Evolutionary conservation across 2,888 invertebrate species (phyloP), one percentile per base, ranked within the genome.

Genomic region (Clunio marinus): DNA sequence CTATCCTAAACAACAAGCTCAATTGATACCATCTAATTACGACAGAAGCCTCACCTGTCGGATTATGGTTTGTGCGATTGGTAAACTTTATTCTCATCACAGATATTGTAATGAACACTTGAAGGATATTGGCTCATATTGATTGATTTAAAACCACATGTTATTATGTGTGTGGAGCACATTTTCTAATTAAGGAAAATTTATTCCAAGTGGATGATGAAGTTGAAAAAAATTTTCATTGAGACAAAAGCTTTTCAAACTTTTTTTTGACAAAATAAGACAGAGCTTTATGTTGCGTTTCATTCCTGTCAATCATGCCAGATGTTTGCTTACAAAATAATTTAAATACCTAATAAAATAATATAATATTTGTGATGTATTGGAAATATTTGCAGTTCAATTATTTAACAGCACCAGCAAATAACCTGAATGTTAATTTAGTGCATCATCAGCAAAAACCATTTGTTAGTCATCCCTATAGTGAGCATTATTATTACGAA

Each of bases 371-470:
- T 51, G 51, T 51, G 51, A 51, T 63, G 37, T 60, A 37, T 37
- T 62, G 41, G 22, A 41, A 46, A 27, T 37, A 41, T 45, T 35
- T 66, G 66, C 66, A 66, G 66, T 66, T 66, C 66, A 66, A 66
- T 66, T 66, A 66, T 66, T 24, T 66, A 66, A 66, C 55, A 66
- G 66, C 66, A 66, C 66, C 66, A 66, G 55, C 66, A 20, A 66
- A 66, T 66, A 66, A 66, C 55, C 32, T 66, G 46, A 66, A 66
- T 66, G 66, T 66, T 55, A 66, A 66, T 55, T 32, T 66, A 66
- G 66, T 66, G 66, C 51, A 66, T 51, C 66, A 66, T n/a, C 66
- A 55, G 37, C 51, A 66, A 55, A 66, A 46, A 22, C 55, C 63
- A 25, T 63, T 46, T 63, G 63, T 66, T 66, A 66, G 55, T 32